Percentiles rank a stretch among this genome's conserved stretches.
Conservation (phyloP, 1,140 invertebrate species). For the Drosophila lowei region DNA sequence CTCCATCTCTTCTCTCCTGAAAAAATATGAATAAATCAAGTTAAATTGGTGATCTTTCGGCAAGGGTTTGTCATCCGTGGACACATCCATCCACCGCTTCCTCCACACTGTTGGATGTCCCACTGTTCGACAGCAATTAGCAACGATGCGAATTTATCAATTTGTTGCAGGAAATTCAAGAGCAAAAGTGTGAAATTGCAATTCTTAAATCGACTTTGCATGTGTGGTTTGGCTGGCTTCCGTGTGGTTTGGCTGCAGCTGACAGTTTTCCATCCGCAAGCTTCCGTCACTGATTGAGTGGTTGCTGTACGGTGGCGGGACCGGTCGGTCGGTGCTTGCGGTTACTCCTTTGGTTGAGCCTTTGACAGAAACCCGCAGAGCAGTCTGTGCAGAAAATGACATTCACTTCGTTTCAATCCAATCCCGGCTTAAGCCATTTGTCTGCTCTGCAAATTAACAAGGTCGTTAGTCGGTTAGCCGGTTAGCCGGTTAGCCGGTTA, state of each 20-base stretch:
- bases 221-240: slow-evolving; percentile 26
- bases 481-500: too few relatives aligned
- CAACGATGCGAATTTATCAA: background rate
- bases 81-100: too few relatives aligned
- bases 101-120: too few relatives aligned
- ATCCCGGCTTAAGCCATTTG: too few relatives aligned
- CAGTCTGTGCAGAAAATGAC: background rate
- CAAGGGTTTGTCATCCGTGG: background rate
- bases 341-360: slow-evolving; percentile 18
- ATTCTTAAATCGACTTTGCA: slow-evolving; percentile 38
- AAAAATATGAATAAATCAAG: slow-evolving; percentile 17
- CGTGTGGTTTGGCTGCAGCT: slow-evolving; percentile 41
- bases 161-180: background rate
- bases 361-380: slow-evolving; percentile 1
- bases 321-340: background rate
- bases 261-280: slow-evolving; percentile 13
- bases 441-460: background rate
- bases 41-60: slow-evolving; percentile 28
- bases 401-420: background rate
- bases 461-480: slow-evolving; percentile 4
- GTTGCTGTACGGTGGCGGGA: background rate
- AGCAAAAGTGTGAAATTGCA: slow-evolving; percentile 4
- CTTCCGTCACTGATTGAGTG: slow-evolving; percentile 45
- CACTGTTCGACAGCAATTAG: background rate
- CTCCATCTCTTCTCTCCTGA: background rate